phyloP scores from a whole-genome alignment of 2,797 vertebrate genomes.

The Ceryle rudis region DNA sequence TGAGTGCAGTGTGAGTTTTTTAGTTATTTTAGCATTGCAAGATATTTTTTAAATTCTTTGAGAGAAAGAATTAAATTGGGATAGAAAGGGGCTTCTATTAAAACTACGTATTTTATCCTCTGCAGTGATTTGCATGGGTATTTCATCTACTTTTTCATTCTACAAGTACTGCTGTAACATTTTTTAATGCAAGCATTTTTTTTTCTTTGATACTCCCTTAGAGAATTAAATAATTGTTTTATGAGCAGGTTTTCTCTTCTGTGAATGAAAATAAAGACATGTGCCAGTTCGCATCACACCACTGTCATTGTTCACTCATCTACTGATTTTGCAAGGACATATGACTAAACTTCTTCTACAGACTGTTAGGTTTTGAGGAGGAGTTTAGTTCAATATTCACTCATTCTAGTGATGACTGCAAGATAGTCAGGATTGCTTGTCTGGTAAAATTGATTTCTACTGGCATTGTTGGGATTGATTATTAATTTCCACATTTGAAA shows the following conservation, averaged over 20 bases:
- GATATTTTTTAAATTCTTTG: neutral
- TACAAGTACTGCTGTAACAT: neutral
- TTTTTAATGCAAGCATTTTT: neutral
- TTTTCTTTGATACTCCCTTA: neutral
- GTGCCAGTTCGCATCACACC: neutral
- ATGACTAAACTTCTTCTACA: neutral
- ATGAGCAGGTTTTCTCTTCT: neutral
- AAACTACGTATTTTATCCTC: neutral
- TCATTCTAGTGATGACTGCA: neutral
- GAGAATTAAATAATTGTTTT: neutral
- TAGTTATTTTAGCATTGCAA: neutral
- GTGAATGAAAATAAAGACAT: neutral
- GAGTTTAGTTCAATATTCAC: neutral
- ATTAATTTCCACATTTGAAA: neutral
- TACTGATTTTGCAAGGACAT: neutral
- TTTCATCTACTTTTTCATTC: neutral
- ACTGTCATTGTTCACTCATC: neutral
- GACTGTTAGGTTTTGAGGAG: neutral
- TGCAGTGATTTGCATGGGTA: neutral
- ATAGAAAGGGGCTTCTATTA: neutral
- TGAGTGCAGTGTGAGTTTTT: neutral
- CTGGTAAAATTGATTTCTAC: neutral
- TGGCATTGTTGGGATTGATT: neutral
- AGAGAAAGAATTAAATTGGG: neutral
- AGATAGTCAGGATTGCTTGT: neutral